Conservation (phyloP, 2,888 invertebrate species). For the Pammene aurita region DNA sequence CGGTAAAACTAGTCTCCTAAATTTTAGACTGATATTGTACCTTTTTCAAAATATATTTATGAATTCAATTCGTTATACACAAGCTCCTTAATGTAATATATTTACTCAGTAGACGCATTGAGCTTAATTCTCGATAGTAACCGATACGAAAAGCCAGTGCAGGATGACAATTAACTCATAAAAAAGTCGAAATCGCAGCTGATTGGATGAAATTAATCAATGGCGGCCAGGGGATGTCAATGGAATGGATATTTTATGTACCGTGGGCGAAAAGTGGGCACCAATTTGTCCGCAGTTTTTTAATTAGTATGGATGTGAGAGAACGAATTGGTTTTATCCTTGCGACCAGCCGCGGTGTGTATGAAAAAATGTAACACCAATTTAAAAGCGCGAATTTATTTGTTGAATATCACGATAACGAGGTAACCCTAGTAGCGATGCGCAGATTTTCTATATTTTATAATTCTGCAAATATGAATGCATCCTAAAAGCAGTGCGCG, state of each 20-base stretch:
- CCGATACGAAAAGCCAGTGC: constrained; percentile 54
- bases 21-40: no score
- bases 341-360: constrained; percentile 51
- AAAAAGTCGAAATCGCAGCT: constrained; percentile 73
- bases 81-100: background rate
- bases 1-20: no score
- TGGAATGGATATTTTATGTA: constrained; percentile 80
- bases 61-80: background rate
- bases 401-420: constrained; percentile 35
- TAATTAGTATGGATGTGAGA: constrained; percentile 79
- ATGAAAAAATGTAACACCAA: constrained; percentile 48
- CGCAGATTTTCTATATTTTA: constrained; percentile 27
- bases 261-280: constrained; percentile 75
- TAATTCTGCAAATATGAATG: constrained; percentile 16
- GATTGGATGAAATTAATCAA: constrained; percentile 80
- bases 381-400: constrained; percentile 35
- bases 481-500: constrained; percentile 19
- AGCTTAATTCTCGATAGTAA: constrained; percentile 45
- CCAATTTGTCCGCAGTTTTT: constrained; percentile 82
- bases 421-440: constrained; percentile 34
- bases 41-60: no score
- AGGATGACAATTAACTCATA: constrained; percentile 72
- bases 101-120: constrained; percentile 2
- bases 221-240: constrained; percentile 64
- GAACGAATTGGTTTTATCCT: constrained; percentile 73